phyloP scores from a whole-genome alignment of 1,140 invertebrate species.

The Nymphalis io region DNA sequence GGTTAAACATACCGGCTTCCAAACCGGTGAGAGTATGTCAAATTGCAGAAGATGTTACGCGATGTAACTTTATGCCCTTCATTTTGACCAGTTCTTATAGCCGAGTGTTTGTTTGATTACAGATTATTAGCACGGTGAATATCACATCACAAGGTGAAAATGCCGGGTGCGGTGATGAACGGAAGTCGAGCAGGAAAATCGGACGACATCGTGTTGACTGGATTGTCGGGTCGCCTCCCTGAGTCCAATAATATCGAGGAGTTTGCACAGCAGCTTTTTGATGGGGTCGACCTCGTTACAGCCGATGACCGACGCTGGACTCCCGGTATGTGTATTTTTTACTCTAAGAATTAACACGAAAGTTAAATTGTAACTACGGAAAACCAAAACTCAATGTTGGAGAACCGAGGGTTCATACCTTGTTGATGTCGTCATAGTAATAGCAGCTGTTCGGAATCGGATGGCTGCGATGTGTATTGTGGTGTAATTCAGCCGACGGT shows the following conservation, averaged over 20 bases:
- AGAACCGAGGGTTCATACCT: background rate
- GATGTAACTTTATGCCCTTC: background rate
- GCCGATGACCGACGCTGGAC: constrained; percentile 89
- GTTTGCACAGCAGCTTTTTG: constrained; percentile 88
- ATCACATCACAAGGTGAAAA: constrained; percentile 26
- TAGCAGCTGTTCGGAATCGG: background rate
- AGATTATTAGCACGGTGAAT: constrained; percentile 35
- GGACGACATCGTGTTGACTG: constrained; percentile 93
- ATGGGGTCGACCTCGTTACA: constrained; percentile 93
- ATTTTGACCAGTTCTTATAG: background rate
- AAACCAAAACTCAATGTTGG: background rate
- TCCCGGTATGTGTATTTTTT: constrained; percentile 45
- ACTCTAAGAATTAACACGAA: background rate
- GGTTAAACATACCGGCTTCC: background rate
- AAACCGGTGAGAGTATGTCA: constrained; percentile 26
- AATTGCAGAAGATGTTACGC: constrained; percentile 8
- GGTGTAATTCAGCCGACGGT: constrained; percentile 22
- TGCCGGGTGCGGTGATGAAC: constrained; percentile 65
- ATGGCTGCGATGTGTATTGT: constrained; percentile 14
- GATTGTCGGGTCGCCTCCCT: constrained; percentile 94
- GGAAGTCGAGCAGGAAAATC: constrained; percentile 39
- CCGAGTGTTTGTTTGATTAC: constrained; percentile 36
- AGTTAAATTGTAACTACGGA: background rate
- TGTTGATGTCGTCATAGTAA: background rate
- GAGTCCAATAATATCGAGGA: constrained; percentile 94